phyloP scores from a whole-genome alignment of 1,140 invertebrate species.

The Pachyrhynchus sulphureomaculatus region DNA sequence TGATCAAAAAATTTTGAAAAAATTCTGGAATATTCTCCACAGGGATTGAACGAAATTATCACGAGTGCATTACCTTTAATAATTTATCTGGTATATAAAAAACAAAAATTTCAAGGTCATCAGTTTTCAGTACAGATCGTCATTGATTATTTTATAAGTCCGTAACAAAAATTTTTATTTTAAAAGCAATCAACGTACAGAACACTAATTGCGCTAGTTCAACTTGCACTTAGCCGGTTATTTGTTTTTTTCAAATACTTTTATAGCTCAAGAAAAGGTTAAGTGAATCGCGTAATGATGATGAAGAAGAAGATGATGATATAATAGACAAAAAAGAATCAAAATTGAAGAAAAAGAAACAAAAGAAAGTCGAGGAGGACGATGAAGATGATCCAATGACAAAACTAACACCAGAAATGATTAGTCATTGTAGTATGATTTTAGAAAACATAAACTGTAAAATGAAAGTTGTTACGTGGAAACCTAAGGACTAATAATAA shows the following conservation, averaged over 20 bases:
- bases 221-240: too few relatives aligned
- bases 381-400: slow-evolving; percentile 59
- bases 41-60: too few relatives aligned
- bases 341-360: slow-evolving; percentile 55
- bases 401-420: slow-evolving; percentile 57
- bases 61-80: too few relatives aligned
- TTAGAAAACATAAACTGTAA: slow-evolving; percentile 73
- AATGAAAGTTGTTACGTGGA: slow-evolving; percentile 68
- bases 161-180: too few relatives aligned
- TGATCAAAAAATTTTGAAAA: too few relatives aligned
- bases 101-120: too few relatives aligned
- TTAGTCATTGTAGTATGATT: slow-evolving; percentile 62
- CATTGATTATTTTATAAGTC: too few relatives aligned
- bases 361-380: slow-evolving; percentile 60
- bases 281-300: slow-evolving; percentile 54
- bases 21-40: too few relatives aligned
- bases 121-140: too few relatives aligned
- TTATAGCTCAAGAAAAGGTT: slow-evolving; percentile 52
- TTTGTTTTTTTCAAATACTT: background rate
- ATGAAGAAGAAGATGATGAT: slow-evolving; percentile 54
- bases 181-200: too few relatives aligned
- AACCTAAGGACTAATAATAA: slow-evolving; percentile 50
- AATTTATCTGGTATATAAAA: too few relatives aligned
- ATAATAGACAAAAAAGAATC: slow-evolving; percentile 55
- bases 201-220: too few relatives aligned